phyloP scores from a whole-genome alignment of 2,888 invertebrate species.

The Drosophila paracracens region DNA sequence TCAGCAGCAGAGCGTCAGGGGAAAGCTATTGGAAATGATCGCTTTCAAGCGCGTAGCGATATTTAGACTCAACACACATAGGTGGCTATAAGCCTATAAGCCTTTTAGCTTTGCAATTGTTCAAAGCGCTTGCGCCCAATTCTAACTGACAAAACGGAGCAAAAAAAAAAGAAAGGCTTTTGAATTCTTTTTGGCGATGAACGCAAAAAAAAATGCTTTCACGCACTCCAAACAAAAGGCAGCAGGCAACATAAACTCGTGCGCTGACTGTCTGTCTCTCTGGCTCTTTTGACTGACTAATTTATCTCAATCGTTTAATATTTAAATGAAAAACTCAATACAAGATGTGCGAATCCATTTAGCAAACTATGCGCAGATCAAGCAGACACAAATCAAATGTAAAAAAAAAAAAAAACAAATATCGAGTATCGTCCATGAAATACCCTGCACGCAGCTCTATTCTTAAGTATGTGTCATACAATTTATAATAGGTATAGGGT shows the following conservation, averaged over 20 bases:
- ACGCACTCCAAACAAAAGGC: constrained; percentile 54
- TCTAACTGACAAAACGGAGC: constrained; percentile 70
- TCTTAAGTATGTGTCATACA: neutral
- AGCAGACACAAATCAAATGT: constrained; percentile 28
- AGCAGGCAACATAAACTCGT: constrained; percentile 11
- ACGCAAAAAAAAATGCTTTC: constrained; percentile 62
- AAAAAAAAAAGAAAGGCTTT: constrained; percentile 71
- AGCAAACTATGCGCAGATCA: constrained; percentile 41
- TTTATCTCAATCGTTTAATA: constrained; percentile 75
- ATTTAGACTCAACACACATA: constrained; percentile 15
- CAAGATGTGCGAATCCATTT: constrained; percentile 42
- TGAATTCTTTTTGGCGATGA: constrained; percentile 41
- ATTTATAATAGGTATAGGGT: too few species aligned
- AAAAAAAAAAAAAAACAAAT: neutral
- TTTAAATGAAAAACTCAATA: constrained; percentile 70
- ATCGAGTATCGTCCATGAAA: neutral
- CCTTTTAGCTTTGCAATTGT: constrained; percentile 78
- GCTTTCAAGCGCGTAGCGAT: constrained; percentile 44
- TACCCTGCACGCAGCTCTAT: neutral
- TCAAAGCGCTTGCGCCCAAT: constrained; percentile 66
- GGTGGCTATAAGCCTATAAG: constrained; percentile 62
- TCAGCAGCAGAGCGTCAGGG: constrained; percentile 54
- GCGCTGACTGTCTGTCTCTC: constrained; percentile 11
- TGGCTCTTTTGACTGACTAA: constrained; percentile 43
- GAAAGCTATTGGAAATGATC: constrained; percentile 58